These are phyloP conservation scores for Sarotherodon lohbergeri DNA, from an alignment of 2,113 vertebrate species.

Conservation along the genomic window DNA sequence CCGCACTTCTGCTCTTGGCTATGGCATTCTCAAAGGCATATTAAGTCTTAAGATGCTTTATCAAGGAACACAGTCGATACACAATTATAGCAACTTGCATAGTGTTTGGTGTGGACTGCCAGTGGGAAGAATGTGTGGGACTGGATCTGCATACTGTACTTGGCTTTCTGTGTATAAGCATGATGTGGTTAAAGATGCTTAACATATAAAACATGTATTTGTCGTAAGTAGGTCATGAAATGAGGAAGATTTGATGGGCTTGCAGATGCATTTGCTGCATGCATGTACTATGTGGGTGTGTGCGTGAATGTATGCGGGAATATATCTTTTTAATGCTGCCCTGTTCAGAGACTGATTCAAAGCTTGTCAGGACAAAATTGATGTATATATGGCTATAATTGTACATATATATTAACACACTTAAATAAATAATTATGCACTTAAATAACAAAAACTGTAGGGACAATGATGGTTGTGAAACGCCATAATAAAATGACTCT, in stretches of 20 bases:
- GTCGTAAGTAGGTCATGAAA: slow-evolving; percentile 35
- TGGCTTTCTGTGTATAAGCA: slow-evolving; percentile 1
- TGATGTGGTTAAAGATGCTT: slow-evolving; percentile 9
- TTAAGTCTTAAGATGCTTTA: slow-evolving; percentile 5
- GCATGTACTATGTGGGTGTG: neutral
- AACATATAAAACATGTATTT: slow-evolving; percentile 36
- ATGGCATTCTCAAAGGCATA: slow-evolving; percentile 7
- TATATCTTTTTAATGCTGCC: accelerated
- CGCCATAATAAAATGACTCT: neutral
- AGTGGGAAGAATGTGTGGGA: slow-evolving; percentile 50
- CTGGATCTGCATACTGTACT: slow-evolving; percentile 37
- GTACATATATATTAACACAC: neutral
- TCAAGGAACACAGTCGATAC: neutral
- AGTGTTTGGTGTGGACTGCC: neutral
- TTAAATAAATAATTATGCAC: neutral
- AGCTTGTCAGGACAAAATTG: neutral
- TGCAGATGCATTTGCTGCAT: neutral
- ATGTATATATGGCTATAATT: neutral
- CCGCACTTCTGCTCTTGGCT: neutral
- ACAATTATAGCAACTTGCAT: slow-evolving; percentile 9
- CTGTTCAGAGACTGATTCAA: neutral
- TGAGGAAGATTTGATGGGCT: neutral
- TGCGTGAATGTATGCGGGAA: neutral
- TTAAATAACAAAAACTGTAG: neutral
- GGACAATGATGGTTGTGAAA: neutral